phyloP scores from a whole-genome alignment of 2,113 vertebrate genomes.

The Oncorhynchus nerka region DNA sequence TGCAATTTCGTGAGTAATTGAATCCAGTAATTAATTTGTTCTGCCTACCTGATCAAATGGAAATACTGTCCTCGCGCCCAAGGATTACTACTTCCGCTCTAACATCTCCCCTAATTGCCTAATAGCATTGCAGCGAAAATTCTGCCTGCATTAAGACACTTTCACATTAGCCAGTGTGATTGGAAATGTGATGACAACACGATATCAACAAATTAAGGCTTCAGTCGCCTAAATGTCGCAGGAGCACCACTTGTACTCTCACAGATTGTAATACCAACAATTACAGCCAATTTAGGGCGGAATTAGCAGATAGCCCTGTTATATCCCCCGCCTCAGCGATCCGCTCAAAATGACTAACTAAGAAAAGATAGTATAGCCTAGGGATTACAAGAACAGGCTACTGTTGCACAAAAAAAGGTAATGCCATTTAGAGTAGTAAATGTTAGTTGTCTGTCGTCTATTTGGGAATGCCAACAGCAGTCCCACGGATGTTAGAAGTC shows the following conservation, averaged over 20 bases:
- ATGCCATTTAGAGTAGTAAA: background rate
- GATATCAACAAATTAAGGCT: constrained; percentile 96
- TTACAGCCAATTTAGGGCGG: constrained; percentile 92
- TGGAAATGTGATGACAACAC: constrained; percentile 97
- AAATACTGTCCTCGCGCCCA: constrained; percentile 78
- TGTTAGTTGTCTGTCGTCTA: too few species aligned
- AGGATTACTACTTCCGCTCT: constrained; percentile 92
- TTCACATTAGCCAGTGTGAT: constrained; percentile 92
- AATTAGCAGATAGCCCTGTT: constrained; percentile 78
- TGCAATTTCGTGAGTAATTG: constrained; percentile 83
- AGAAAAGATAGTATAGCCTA: background rate
- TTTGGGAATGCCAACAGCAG: too few species aligned
- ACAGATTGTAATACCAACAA: constrained; percentile 97
- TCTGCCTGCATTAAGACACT: constrained; percentile 94
- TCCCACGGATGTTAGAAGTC: too few species aligned
- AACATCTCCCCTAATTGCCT: constrained; percentile 95
- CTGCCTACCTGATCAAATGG: constrained; percentile 87
- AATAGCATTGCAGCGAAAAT: constrained; percentile 97
- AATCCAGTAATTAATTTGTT: constrained; percentile 90
- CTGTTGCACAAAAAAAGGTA: background rate
- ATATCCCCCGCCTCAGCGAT: constrained; percentile 80
- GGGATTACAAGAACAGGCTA: too few species aligned
- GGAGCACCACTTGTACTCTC: constrained; percentile 92
- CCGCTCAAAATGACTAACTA: constrained; percentile 67
- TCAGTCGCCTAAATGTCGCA: constrained; percentile 87